These are phyloP conservation scores for Orthosia gracilis DNA, from an alignment of 2,888 invertebrate genomes.

Conservation along the genomic window DNA sequence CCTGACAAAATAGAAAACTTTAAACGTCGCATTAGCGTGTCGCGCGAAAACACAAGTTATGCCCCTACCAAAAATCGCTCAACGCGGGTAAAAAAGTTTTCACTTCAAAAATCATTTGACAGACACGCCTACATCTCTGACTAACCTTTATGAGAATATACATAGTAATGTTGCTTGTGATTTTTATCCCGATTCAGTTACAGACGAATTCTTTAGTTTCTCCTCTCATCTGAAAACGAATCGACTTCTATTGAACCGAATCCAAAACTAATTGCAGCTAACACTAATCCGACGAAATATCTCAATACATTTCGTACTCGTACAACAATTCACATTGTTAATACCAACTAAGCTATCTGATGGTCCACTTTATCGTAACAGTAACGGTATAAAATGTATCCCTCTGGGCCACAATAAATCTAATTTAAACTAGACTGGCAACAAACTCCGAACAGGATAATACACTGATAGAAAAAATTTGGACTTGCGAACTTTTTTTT, in stretches of 20 bases:
- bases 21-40: too few relatives aligned
- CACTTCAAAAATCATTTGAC: too few relatives aligned
- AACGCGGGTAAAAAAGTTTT: too few relatives aligned
- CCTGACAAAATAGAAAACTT: too few relatives aligned
- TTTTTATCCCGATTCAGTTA: too few relatives aligned
- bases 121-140: too few relatives aligned
- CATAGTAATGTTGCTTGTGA: too few relatives aligned
- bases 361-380: constrained; percentile 47
- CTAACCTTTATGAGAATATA: too few relatives aligned
- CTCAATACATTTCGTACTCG: background rate
- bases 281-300: background rate
- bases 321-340: constrained; percentile 48
- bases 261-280: constrained; percentile 5
- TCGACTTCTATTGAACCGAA: background rate
- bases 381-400: constrained; percentile 59
- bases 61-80: too few relatives aligned
- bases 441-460: constrained; percentile 37
- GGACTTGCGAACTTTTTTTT: too few relatives aligned
- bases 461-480: background rate
- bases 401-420: constrained; percentile 47
- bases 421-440: constrained; percentile 51
- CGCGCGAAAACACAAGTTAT: too few relatives aligned
- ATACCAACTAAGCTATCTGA: constrained; percentile 35
- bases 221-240: too few relatives aligned
- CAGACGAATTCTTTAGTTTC: background rate